phyloP scores from a whole-genome alignment of 2,888 invertebrate genomes.

The Nephrotoma guestfalica region DNA sequence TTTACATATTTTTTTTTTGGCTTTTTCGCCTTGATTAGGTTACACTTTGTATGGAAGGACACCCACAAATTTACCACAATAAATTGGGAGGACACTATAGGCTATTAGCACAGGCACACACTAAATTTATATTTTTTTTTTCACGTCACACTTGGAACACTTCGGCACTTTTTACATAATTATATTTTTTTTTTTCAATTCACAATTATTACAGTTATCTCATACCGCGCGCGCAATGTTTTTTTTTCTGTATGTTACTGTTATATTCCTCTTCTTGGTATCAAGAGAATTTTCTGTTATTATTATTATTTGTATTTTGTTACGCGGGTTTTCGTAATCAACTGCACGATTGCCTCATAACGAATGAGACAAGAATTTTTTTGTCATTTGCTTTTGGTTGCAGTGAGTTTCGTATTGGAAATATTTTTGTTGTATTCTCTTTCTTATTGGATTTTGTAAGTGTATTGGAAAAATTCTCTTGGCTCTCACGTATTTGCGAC shows the following conservation, averaged over 20 bases:
- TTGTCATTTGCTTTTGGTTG: not conserved
- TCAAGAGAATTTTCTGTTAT: not conserved
- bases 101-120: not conserved
- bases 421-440: not conserved
- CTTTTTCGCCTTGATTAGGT: not conserved
- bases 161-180: not conserved
- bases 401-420: not conserved
- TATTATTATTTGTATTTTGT: not conserved
- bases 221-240: not conserved
- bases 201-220: not conserved
- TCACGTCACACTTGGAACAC: not conserved
- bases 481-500: no score
- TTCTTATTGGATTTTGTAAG: not conserved
- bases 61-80: not conserved
- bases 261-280: not conserved
- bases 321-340: not conserved
- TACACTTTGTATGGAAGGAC: not conserved
- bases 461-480: not conserved
- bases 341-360: not conserved
- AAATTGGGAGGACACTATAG: not conserved
- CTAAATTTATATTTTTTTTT: not conserved
- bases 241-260: not conserved
- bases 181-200: not conserved
- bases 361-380: not conserved
- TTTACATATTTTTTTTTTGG: not conserved